Conservation (phyloP, 2,113 vertebrate genomes). For the Strigops habroptila region DNA sequence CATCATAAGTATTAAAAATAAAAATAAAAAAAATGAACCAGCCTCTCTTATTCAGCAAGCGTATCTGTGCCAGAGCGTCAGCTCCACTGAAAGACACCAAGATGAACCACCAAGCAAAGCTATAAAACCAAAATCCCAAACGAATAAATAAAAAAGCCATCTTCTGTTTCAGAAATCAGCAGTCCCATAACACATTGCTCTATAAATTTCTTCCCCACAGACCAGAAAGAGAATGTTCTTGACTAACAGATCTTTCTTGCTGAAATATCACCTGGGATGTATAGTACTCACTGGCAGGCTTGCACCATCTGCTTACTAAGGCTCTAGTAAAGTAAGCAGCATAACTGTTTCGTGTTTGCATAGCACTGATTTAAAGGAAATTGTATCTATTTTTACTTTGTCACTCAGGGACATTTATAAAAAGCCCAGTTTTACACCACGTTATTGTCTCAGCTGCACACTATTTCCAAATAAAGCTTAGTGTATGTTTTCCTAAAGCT, state of each 20-base stretch:
- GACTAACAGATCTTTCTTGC: conserved; percentile 58
- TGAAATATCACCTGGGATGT: conserved; percentile 69
- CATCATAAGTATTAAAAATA: not conserved
- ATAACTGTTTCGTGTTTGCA: not conserved
- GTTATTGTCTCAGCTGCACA: not conserved
- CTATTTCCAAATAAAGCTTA: not conserved
- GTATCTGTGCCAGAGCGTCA: not conserved
- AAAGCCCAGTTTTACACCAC: not conserved
- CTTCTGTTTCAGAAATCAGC: conserved; percentile 61
- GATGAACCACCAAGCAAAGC: not conserved
- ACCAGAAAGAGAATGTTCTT: conserved; percentile 41
- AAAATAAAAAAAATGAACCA: not conserved
- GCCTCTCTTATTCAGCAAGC: not conserved
- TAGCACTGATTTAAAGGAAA: conserved; percentile 2
- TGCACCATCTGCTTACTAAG: conserved; percentile 59
- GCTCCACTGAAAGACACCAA: not conserved
- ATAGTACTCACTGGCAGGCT: conserved; percentile 19
- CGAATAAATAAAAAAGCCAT: conserved; percentile 65
- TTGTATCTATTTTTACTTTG: not conserved
- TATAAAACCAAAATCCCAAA: conserved; percentile 53
- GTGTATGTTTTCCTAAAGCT: not conserved
- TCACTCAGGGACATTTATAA: not conserved
- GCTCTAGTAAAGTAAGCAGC: not conserved
- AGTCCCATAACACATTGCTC: conserved; percentile 49
- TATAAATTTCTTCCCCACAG: conserved; percentile 63